Conservation (phyloP, 2,888 invertebrate species). For the Drosophila nigricruria region DNA sequence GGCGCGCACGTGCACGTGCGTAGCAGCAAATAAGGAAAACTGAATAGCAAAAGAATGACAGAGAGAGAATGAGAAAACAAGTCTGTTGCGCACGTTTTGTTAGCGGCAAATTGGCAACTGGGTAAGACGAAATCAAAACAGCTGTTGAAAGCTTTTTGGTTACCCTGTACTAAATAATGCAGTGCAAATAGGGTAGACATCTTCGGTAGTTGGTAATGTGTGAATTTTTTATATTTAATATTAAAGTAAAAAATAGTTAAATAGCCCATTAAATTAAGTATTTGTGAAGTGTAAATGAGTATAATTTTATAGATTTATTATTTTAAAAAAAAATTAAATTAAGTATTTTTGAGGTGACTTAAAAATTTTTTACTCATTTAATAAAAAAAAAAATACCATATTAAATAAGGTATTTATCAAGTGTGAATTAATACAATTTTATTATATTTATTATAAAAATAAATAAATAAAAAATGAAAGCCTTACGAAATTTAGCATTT, state of each 20-base stretch:
- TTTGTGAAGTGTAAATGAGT: not conserved
- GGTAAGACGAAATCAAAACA: slow-evolving; percentile 28
- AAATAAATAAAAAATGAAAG: too few species aligned
- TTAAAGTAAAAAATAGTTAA: not conserved
- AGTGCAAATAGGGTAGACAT: slow-evolving; percentile 1
- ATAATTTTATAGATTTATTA: too few species aligned
- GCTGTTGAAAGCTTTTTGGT: slow-evolving; percentile 26
- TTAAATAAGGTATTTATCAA: too few species aligned
- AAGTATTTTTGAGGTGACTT: too few species aligned
- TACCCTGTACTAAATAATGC: not conserved
- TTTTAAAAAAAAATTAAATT: too few species aligned
- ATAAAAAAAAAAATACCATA: too few species aligned
- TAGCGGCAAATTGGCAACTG: slow-evolving; percentile 11
- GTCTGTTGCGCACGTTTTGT: slow-evolving; percentile 27
- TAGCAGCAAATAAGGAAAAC: slow-evolving; percentile 14
- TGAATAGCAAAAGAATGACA: not conserved
- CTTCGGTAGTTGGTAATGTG: not conserved
- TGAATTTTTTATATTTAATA: not conserved
- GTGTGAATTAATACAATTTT: too few species aligned
- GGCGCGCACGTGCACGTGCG: slow-evolving; percentile 71
- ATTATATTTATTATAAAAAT: too few species aligned
- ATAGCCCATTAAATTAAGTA: not conserved
- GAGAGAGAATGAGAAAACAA: slow-evolving; percentile 4
- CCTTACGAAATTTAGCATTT: not conserved
- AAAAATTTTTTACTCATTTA: too few species aligned